Conservation (phyloP, 2,888 invertebrate species). For the Drosophila demipolita region DNA sequence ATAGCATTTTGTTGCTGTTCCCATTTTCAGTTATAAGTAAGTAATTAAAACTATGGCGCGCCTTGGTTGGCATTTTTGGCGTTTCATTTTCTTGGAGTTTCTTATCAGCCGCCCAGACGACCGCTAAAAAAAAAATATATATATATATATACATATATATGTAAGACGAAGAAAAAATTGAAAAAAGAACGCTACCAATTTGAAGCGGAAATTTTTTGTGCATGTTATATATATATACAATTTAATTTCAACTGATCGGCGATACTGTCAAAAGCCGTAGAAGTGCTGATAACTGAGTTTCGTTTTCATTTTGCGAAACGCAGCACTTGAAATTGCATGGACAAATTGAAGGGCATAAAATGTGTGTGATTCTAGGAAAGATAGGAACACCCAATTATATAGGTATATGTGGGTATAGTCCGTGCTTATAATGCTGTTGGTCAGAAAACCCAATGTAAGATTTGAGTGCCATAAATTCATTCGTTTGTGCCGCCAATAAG, state of each 20-base stretch:
- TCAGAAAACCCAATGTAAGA: slow-evolving; percentile 34
- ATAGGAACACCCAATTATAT: slow-evolving; percentile 18
- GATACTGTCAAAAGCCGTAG: slow-evolving; percentile 67
- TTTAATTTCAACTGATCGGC: slow-evolving; percentile 59
- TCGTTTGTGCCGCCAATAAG: slow-evolving; percentile 67
- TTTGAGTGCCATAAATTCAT: slow-evolving; percentile 59
- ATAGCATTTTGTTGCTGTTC: slow-evolving; percentile 33
- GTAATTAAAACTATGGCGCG: slow-evolving; percentile 76
- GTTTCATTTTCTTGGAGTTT: slow-evolving; percentile 47
- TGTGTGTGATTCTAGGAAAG: slow-evolving; percentile 51
- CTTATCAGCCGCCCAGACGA: slow-evolving; percentile 47
- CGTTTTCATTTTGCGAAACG: slow-evolving; percentile 38
- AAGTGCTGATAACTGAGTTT: slow-evolving; percentile 59
- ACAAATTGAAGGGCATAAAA: slow-evolving; percentile 69
- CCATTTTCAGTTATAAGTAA: slow-evolving; percentile 54
- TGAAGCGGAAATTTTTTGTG: slow-evolving; percentile 29
- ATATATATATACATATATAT: no score
- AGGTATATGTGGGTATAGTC: slow-evolving; percentile 5
- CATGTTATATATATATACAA: slow-evolving; percentile 30
- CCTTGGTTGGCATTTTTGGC: slow-evolving; percentile 63
- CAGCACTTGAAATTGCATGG: slow-evolving; percentile 58
- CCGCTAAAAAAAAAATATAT: slow-evolving; percentile 48
- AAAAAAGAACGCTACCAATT: slow-evolving; percentile 14
- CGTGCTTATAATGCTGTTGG: slow-evolving; percentile 26
- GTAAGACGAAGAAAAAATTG: slow-evolving; percentile 16